Evolutionary conservation across 2,888 invertebrate genomes (phyloP), one percentile per base, ranked within the genome.

Genomic region (Chrysolina oricalcia): DNA sequence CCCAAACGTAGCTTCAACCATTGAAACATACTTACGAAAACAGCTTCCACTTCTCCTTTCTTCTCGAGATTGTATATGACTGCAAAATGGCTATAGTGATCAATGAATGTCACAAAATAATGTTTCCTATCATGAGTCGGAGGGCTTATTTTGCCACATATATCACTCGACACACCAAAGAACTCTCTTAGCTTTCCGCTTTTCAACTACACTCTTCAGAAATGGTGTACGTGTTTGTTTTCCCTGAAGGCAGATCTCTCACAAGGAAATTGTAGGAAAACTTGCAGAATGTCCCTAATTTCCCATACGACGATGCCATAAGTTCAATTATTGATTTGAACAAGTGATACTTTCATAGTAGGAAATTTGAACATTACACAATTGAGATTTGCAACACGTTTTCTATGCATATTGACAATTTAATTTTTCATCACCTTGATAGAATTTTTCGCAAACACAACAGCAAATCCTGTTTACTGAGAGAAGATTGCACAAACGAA

Each of bases 21-120:
- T 50, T 6, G 59, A 68, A 13, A 78, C 74, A 75, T 79, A 84
- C 64, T 74, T 74, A 69, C 78, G 59, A 83, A 78, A 43, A 13
- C 10, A 13, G 43, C 15, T 43, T 43, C 43, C 43, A 43, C 81
- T 71, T 84, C n/a, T n/a, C n/a, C 82, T 41, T 68, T 70, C 70
- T 83, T 83, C 13, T 81, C 80, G 5, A 82, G 40, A 48, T 82
- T 73, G 71, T 81, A 83, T 21, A 80, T 64, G 35, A 76, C 43
- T 43, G 67, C 41, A 69, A 80, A 81, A 62, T 79, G 82, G 21
- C 78, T 75, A 74, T 27, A 3, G 73, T 83, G 80, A 75, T 84
- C 82, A n/a, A n/a, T n/a, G n/a, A n/a, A n/a, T n/a, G n/a, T n/a
- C n/a, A 81, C 74, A 69, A 82, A 79, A 70, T 81, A 82, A 19